Percentiles rank a stretch among this genome's conserved stretches.
These are phyloP conservation scores for Hippocampus kuda DNA, from an alignment of 2,797 vertebrate genomes.

Conservation along the genomic window DNA sequence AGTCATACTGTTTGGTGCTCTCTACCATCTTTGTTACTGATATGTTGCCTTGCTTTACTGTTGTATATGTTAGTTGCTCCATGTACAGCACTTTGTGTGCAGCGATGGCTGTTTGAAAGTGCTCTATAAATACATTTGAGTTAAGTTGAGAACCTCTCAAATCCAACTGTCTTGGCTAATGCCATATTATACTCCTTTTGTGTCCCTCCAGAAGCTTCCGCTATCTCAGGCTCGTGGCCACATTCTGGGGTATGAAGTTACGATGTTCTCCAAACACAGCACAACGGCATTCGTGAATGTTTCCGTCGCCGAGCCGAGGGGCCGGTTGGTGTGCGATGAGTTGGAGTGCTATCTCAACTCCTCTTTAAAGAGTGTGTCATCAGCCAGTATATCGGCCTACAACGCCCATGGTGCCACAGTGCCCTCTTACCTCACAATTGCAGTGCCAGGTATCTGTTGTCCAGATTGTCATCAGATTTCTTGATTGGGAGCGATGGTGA, in stretches of 20 bases:
- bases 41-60: too few relatives aligned
- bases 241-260: conserved; percentile 51
- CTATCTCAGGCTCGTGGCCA: conserved; percentile 38
- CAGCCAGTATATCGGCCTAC: conserved; percentile 42
- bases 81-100: too few relatives aligned
- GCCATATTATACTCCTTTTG: not conserved
- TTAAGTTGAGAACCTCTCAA: not conserved
- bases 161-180: not conserved
- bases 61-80: too few relatives aligned
- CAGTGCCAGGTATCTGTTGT: conserved; percentile 31
- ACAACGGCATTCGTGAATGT: conserved; percentile 8
- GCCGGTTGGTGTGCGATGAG: conserved; percentile 11
- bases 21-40: too few relatives aligned
- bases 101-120: too few relatives aligned
- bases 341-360: conserved; percentile 22
- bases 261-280: conserved; percentile 23
- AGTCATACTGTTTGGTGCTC: too few relatives aligned
- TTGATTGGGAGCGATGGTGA: too few relatives aligned
- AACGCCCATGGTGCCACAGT: conserved; percentile 35
- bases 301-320: conserved; percentile 9
- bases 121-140: too few relatives aligned
- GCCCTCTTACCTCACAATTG: conserved; percentile 33
- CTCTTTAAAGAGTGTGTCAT: conserved; percentile 31
- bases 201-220: conserved; percentile 46
- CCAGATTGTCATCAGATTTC: not conserved